Conservation (phyloP, 2,797 vertebrate species). For the Champsocephalus esox region DNA sequence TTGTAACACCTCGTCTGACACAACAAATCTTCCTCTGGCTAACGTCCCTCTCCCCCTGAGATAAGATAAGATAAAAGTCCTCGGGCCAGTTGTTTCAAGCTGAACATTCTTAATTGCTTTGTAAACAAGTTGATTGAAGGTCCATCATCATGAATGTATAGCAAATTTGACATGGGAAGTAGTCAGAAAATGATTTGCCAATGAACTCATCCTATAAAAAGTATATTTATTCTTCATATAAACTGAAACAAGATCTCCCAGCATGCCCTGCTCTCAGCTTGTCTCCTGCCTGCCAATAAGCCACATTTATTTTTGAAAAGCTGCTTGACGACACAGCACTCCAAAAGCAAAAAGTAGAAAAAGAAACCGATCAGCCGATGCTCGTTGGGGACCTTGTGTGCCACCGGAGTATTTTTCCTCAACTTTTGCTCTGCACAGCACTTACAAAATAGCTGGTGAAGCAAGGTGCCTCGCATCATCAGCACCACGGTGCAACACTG, state of each 20-base stretch:
- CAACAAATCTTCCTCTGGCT: constrained; percentile 38
- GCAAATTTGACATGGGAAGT: constrained; percentile 38
- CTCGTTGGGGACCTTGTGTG: not conserved
- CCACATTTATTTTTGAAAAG: constrained; percentile 71
- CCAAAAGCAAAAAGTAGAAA: constrained; percentile 27
- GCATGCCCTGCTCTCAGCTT: constrained; percentile 31
- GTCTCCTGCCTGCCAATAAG: constrained; percentile 44
- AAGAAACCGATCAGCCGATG: not conserved
- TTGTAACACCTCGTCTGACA: constrained; percentile 10
- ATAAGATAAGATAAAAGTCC: constrained; percentile 19
- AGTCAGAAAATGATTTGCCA: constrained; percentile 26
- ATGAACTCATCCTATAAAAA: not conserved
- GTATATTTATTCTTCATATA: not conserved
- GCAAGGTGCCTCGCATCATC: constrained; percentile 39
- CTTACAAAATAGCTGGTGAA: constrained; percentile 33
- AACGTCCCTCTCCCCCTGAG: constrained; percentile 3
- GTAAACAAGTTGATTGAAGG: constrained; percentile 25
- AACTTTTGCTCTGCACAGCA: constrained; percentile 55
- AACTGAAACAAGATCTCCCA: constrained; percentile 24
- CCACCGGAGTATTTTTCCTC: constrained; percentile 19
- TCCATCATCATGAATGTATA: constrained; percentile 66
- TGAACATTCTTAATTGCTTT: constrained; percentile 46
- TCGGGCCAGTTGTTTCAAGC: constrained; percentile 7
- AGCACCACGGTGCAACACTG: constrained; percentile 22
- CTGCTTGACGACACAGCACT: constrained; percentile 15